These are phyloP conservation scores for Litocranius walleri DNA, from an alignment of 2,113 vertebrate species.

Conservation along the genomic window DNA sequence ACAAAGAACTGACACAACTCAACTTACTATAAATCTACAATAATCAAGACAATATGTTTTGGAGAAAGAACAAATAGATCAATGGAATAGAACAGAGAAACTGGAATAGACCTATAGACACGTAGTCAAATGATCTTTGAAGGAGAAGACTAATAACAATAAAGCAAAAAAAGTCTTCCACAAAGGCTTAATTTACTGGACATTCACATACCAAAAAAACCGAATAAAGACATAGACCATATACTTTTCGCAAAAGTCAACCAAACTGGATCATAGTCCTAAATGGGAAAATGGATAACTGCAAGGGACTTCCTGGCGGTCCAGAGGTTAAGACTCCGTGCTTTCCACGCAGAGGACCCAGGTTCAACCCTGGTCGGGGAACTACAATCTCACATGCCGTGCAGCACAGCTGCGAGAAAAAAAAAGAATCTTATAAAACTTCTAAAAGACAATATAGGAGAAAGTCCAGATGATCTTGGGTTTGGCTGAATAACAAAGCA, in stretches of 20 bases:
- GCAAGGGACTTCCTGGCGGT: background rate
- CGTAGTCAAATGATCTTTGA: background rate
- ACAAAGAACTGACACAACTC: background rate
- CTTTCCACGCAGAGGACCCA: background rate
- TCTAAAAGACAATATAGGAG: background rate
- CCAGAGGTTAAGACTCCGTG: background rate
- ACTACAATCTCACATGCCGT: background rate
- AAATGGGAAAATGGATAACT: background rate
- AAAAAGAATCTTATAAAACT: background rate
- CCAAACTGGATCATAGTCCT: background rate
- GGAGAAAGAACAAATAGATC: background rate
- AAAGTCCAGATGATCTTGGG: background rate
- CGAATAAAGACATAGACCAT: background rate
- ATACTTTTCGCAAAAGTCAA: background rate
- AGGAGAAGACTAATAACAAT: background rate
- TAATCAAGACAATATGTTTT: background rate
- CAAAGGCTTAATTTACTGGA: background rate
- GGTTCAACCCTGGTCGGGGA: background rate
- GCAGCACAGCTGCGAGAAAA: background rate
- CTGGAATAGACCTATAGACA: background rate
- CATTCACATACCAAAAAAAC: background rate
- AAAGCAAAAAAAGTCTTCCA: background rate
- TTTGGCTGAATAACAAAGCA: background rate
- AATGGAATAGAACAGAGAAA: background rate
- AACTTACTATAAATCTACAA: background rate